Percentiles rank a stretch among this genome's conserved stretches.
Evolutionary conservation across 2,797 vertebrate species (phyloP).

Genomic region (Galagoides demidoff): DNA sequence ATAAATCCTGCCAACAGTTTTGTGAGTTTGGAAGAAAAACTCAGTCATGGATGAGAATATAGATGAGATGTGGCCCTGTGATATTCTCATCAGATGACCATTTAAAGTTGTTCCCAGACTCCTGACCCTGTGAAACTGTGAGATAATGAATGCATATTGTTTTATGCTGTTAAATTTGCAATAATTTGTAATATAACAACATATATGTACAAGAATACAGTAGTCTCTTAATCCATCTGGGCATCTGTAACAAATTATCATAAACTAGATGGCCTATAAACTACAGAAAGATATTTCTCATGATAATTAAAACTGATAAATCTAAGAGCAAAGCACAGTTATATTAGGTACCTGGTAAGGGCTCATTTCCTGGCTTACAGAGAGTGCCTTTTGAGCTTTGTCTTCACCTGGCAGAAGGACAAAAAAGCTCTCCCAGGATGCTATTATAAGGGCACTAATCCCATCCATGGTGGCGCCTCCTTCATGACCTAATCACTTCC

Average conservation of each 20-base stretch:
- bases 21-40: not conserved
- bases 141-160: not conserved
- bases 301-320: not conserved
- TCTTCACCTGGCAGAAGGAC: not conserved
- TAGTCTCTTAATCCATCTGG: not conserved
- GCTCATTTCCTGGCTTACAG: not conserved
- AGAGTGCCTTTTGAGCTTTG: accelerated
- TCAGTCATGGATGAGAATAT: not conserved
- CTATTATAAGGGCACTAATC: not conserved
- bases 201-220: not conserved
- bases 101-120: not conserved
- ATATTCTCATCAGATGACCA: not conserved
- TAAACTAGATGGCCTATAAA: not conserved
- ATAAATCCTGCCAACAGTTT: not conserved
- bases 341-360: no score
- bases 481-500: not conserved
- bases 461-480: no score
- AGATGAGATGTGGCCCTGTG: not conserved
- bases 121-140: not conserved
- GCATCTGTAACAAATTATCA: not conserved
- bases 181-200: not conserved
- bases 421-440: not conserved
- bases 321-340: not conserved
- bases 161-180: not conserved
- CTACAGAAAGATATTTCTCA: not conserved